Evolutionary conservation across 1,140 invertebrate genomes (phyloP).

Genomic region (Drosophila aff.): DNA sequence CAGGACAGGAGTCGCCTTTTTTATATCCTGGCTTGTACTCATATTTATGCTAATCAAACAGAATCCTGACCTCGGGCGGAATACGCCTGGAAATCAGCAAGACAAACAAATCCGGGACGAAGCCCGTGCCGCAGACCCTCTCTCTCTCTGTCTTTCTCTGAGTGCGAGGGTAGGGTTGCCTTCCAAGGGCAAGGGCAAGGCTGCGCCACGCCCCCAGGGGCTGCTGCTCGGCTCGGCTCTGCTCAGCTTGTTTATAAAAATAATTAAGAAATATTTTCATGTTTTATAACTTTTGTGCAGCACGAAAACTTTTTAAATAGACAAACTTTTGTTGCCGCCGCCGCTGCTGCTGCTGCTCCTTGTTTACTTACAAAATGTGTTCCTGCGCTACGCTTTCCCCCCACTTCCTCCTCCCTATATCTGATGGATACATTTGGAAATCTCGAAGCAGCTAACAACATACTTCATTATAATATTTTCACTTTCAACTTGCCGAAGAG

Average conservation of each 20-base stretch:
- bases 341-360: conserved; percentile 40
- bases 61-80: conserved; percentile 77
- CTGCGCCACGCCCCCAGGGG: conserved; percentile 20
- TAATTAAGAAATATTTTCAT: conserved; percentile 84
- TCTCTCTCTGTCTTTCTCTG: too few relatives aligned
- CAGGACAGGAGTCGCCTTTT: conserved; percentile 29
- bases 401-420: conserved; percentile 17
- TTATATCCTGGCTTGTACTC: conserved; percentile 6
- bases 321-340: conserved; percentile 75
- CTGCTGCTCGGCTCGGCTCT: not conserved
- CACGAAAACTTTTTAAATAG: conserved; percentile 80
- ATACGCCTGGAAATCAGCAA: conserved; percentile 48
- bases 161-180: conserved; percentile 11
- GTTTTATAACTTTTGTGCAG: conserved; percentile 82
- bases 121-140: conserved; percentile 30
- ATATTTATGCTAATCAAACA: conserved; percentile 83
- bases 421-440: conserved; percentile 80
- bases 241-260: conserved; percentile 75
- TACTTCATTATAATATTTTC: conserved; percentile 84
- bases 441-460: conserved; percentile 81
- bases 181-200: conserved; percentile 48
- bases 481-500: conserved; percentile 74
- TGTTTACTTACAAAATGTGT: conserved; percentile 81
- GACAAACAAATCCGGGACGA: conserved; percentile 62
- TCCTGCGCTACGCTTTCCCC: conserved; percentile 1